phyloP scores from a whole-genome alignment of 1,140 invertebrate genomes.

The Metopolophium dirhodum region DNA sequence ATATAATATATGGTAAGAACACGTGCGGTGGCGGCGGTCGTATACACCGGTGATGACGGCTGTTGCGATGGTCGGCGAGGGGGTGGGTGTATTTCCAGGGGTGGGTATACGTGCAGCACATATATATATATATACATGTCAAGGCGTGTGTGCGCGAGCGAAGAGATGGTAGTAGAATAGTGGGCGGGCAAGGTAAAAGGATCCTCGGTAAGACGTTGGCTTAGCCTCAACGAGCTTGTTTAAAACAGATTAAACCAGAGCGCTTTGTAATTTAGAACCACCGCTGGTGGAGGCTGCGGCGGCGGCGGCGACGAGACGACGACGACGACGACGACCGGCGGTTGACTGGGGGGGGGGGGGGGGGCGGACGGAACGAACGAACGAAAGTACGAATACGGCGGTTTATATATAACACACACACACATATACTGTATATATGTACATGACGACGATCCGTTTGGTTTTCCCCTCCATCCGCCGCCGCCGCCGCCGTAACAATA shows the following conservation, averaged over 20 bases:
- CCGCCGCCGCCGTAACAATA: not conserved
- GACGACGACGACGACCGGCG: not conserved
- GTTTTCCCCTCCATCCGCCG: not conserved
- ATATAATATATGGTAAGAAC: conserved; percentile 51
- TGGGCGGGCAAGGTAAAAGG: conserved; percentile 47
- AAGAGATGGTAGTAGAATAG: not conserved
- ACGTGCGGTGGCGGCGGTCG: conserved; percentile 18
- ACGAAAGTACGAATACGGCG: conserved; percentile 15
- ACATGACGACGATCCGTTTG: not conserved
- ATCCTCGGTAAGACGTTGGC: conserved; percentile 53
- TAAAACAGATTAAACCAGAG: conserved; percentile 56
- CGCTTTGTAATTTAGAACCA: conserved; percentile 54
- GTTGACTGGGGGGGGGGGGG: not conserved
- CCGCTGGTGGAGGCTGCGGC: not conserved
- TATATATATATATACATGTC: not conserved
- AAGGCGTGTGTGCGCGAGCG: not conserved
- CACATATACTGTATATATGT: not conserved
- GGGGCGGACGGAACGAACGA: not conserved
- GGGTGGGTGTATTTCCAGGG: not conserved
- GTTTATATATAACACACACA: not conserved
- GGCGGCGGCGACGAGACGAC: not conserved
- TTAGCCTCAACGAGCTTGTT: conserved; percentile 52
- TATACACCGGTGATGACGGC: not conserved
- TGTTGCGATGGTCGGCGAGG: not conserved
- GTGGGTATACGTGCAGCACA: not conserved